Evolutionary conservation across 2,113 vertebrate genomes (phyloP), one percentile per base, ranked within the genome.

Genomic region (Bambusicola thoracicus): DNA sequence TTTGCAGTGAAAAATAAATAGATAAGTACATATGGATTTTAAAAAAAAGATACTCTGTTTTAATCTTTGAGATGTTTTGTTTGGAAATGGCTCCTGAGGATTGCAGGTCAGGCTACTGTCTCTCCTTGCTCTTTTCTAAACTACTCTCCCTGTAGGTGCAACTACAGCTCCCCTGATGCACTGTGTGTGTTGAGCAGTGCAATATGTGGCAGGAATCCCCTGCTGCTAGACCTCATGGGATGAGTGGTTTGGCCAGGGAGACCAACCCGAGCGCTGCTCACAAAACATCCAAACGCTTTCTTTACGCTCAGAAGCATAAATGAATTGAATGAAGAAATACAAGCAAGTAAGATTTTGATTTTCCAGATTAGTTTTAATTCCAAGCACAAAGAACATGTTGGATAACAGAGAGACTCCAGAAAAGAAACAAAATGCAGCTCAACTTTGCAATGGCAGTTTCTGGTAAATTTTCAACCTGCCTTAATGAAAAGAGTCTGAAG

Each of bases 391-490:
- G 29, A 90, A 59, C 63, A 59, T 34, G 7, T 7, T 83, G 34
- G 14, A 32, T 74, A 44, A 69, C 73, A 59, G 32, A 36, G 14
- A 18, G n/a, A 83, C 12, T 77, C 41, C n/a, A 49, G 65, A 85
- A 77, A 81, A 41, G 22, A 70, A 67, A n/a, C 24, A 67, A 46
- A 87, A 61, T 36, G 62, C 8, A 43, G 32, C 59, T 49, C 7
- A n/a, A 70, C 5, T 55, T 66, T 82, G 38, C 15, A 53, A 19
- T 58, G 68, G 19, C 53, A 53, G 38, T 87, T 58, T 59, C 34
- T 82, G 49, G 63, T 78, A 92, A 80, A 74, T 38, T 91, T 96
- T 89, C 66, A 74, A 3, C 8, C 63, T 89, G 44, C 62, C 25
- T 77, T 53, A 82, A 65, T 34, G 40, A 89, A 65, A 69, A 78